A percentile compares a stretch with the other conserved stretches of the same genome.
These are phyloP conservation scores for Murina feae DNA, from an alignment of 2,113 vertebrate species.

Conservation along the genomic window DNA sequence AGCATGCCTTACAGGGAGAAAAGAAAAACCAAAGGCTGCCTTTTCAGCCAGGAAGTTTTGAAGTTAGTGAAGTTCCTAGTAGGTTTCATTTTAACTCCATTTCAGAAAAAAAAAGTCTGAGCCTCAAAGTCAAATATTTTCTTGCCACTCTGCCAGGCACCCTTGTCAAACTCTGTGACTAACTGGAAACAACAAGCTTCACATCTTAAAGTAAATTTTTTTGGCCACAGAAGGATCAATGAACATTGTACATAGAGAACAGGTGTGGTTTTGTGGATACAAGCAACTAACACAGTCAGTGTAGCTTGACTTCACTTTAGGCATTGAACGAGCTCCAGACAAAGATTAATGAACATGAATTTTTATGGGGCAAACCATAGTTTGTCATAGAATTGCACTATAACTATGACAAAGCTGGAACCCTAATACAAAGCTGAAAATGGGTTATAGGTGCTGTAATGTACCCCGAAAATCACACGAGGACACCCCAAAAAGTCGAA, in stretches of 20 bases:
- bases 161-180: not conserved
- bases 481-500: no score
- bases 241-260: not conserved
- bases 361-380: not conserved
- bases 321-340: not conserved
- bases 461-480: no score
- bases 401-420: not conserved
- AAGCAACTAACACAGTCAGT: not conserved
- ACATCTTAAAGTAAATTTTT: slow-evolving; percentile 24
- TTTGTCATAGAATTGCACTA: not conserved
- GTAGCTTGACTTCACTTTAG: not conserved
- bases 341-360: not conserved
- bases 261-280: not conserved
- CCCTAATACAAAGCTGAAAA: not conserved
- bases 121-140: slow-evolving; percentile 43
- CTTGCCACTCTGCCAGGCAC: not conserved
- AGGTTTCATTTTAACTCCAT: slow-evolving; percentile 32
- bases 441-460: not conserved
- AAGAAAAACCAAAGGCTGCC: slow-evolving; percentile 44
- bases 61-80: not conserved
- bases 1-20: slow-evolving; percentile 33
- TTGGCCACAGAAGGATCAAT: slow-evolving; percentile 18
- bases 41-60: slow-evolving; percentile 21
- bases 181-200: not conserved
- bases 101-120: not conserved